Percentiles rank a stretch among this genome's conserved stretches.
Conservation (phyloP, 2,113 vertebrate genomes). For the Procavia capensis region DNA sequence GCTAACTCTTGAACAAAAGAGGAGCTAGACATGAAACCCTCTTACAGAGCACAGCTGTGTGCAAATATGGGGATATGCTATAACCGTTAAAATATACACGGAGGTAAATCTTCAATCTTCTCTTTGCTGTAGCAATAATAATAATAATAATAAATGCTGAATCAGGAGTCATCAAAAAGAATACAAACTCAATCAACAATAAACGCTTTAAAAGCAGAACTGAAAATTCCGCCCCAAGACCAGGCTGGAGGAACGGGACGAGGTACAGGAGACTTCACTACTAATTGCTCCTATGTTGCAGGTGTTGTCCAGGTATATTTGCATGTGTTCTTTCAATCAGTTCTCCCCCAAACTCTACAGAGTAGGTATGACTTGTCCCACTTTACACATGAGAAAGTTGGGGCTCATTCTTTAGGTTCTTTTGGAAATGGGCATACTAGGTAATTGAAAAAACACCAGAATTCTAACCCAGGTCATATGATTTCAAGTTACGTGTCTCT, state of each 20-base stretch:
- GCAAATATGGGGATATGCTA: background rate
- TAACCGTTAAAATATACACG: constrained; percentile 51
- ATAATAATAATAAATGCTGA: constrained; percentile 47
- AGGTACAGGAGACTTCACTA: background rate
- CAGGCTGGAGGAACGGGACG: background rate
- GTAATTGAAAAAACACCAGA: background rate
- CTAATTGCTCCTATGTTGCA: background rate
- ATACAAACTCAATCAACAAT: constrained; percentile 48
- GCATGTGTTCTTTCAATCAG: background rate
- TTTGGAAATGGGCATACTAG: background rate
- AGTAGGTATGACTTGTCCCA: background rate
- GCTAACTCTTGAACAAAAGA: constrained; percentile 51
- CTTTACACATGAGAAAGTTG: background rate
- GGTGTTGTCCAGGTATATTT: background rate
- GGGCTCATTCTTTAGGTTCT: background rate
- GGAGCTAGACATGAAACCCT: background rate
- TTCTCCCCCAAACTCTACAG: background rate
- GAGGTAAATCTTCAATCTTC: constrained; percentile 16
- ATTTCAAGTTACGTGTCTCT: constrained; percentile 32
- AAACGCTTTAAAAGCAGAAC: constrained; percentile 44
- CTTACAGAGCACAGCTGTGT: background rate
- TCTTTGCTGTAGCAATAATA: constrained; percentile 6
- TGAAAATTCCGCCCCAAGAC: constrained; percentile 34
- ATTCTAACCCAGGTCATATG: background rate
- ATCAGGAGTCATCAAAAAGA: constrained; percentile 52